These are phyloP conservation scores for Microcebus ravelobensis DNA, from an alignment of 2,113 vertebrate genomes.

Conservation along the genomic window DNA sequence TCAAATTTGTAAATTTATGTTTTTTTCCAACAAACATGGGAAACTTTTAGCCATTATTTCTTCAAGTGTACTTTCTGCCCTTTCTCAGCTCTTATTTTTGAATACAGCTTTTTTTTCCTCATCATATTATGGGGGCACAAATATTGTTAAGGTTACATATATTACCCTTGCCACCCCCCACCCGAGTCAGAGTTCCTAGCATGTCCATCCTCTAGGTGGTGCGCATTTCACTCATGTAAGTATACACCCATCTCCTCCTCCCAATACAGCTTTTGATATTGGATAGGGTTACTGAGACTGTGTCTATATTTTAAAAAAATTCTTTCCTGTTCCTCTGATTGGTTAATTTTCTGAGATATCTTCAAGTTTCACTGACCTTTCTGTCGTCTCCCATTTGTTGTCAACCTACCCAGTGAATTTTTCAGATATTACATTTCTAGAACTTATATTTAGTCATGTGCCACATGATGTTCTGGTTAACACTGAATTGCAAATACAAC, in stretches of 20 bases:
- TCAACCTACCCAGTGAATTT: neutral
- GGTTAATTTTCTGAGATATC: neutral
- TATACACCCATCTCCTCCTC: no score
- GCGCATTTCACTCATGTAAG: no score
- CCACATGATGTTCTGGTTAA: neutral
- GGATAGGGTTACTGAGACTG: neutral
- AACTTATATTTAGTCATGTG: neutral
- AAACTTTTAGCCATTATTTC: neutral
- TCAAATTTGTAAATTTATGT: neutral
- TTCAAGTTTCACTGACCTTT: constrained; percentile 7
- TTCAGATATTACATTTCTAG: neutral
- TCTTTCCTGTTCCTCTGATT: neutral
- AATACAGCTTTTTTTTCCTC: neutral
- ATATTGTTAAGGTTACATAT: no score
- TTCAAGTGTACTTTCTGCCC: neutral
- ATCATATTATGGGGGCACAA: no score
- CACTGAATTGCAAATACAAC: neutral
- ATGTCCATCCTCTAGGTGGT: no score
- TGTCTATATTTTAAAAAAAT: neutral
- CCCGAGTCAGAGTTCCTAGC: no score
- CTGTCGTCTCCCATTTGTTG: neutral
- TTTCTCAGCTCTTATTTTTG: neutral
- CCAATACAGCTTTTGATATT: neutral
- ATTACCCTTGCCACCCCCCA: no score
- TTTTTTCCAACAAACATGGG: neutral